A percentile compares a stretch with the other conserved stretches of the same genome.
These are phyloP conservation scores for Mylabris sibirica DNA, from an alignment of 2,888 invertebrate species.

Conservation along the genomic window DNA sequence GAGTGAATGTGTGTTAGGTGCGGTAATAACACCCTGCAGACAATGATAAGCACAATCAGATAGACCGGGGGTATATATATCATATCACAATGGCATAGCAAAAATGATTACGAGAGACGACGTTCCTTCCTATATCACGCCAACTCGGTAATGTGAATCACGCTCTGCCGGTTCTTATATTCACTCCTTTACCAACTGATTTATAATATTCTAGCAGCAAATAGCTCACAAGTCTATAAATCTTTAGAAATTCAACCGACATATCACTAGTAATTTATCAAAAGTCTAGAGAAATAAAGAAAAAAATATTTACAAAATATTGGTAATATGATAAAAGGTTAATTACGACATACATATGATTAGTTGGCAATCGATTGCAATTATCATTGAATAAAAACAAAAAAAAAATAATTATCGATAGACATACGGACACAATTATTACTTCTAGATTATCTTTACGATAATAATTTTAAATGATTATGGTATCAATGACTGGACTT, in stretches of 20 bases:
- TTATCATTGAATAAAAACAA: neutral
- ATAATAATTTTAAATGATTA: neutral
- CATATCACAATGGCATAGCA: conserved; percentile 61
- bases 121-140: conserved; percentile 60
- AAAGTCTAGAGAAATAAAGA: neutral
- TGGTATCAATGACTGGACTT: neutral
- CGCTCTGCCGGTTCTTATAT: conserved; percentile 59
- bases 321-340: neutral
- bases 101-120: conserved; percentile 62
- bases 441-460: neutral
- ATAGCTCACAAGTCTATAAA: conserved; percentile 54
- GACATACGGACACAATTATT: neutral
- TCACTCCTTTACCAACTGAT: conserved; percentile 55
- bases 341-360: conserved; percentile 5
- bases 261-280: conserved; percentile 33
- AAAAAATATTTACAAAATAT: neutral
- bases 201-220: conserved; percentile 56
- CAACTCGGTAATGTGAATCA: conserved; percentile 59
- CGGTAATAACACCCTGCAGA: conserved; percentile 51
- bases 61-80: conserved; percentile 56
- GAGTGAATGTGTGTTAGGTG: conserved; percentile 40
- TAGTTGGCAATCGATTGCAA: neutral
- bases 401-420: neutral
- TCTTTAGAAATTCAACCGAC: conserved; percentile 37
- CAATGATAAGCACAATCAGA: conserved; percentile 52